Percentiles rank a stretch among this genome's conserved stretches.
phyloP scores from a whole-genome alignment of 2,888 invertebrate species.

The Caenorhabditis japonica region DNA sequence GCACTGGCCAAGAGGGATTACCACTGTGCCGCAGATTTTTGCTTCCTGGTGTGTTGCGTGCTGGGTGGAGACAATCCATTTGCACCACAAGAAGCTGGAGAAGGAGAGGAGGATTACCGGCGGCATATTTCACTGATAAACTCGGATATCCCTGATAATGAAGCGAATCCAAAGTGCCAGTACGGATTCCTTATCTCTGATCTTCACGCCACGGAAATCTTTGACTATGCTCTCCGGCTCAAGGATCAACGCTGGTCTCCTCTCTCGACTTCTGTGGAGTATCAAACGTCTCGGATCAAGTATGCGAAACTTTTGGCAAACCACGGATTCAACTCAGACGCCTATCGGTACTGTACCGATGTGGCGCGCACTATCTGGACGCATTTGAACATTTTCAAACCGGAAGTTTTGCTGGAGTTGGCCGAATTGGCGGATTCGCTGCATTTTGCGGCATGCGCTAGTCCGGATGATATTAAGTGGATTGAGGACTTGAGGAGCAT shows the following conservation, averaged over 20 bases:
- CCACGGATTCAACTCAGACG: slow-evolving; percentile 60
- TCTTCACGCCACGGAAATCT: slow-evolving; percentile 74
- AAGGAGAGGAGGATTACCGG: slow-evolving; percentile 57
- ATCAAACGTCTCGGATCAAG: slow-evolving; percentile 62
- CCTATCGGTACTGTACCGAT: slow-evolving; percentile 57
- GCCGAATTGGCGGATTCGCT: slow-evolving; percentile 66
- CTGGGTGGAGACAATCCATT: slow-evolving; percentile 63
- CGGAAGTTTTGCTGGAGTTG: slow-evolving; percentile 46
- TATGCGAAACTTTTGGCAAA: slow-evolving; percentile 68
- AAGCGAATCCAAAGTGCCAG: slow-evolving; percentile 30
- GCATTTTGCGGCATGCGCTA: slow-evolving; percentile 41
- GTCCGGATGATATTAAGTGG: slow-evolving; percentile 38
- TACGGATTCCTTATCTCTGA: slow-evolving; percentile 65
- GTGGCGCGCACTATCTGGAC: slow-evolving; percentile 56
- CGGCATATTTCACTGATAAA: slow-evolving; percentile 71
- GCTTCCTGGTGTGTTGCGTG: slow-evolving; percentile 88
- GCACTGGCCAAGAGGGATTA: slow-evolving; percentile 82
- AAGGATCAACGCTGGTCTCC: slow-evolving; percentile 49
- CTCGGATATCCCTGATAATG: slow-evolving; percentile 74
- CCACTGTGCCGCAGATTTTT: slow-evolving; percentile 92
- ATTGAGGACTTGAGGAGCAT: slow-evolving; percentile 37
- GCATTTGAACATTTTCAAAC: slow-evolving; percentile 19
- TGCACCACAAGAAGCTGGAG: slow-evolving; percentile 46
- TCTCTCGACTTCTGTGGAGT: slow-evolving; percentile 57
- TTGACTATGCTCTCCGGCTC: slow-evolving; percentile 65